These are phyloP conservation scores for Pardosa pseudoannulata DNA, from an alignment of 2,888 invertebrate genomes.

Conservation along the genomic window DNA sequence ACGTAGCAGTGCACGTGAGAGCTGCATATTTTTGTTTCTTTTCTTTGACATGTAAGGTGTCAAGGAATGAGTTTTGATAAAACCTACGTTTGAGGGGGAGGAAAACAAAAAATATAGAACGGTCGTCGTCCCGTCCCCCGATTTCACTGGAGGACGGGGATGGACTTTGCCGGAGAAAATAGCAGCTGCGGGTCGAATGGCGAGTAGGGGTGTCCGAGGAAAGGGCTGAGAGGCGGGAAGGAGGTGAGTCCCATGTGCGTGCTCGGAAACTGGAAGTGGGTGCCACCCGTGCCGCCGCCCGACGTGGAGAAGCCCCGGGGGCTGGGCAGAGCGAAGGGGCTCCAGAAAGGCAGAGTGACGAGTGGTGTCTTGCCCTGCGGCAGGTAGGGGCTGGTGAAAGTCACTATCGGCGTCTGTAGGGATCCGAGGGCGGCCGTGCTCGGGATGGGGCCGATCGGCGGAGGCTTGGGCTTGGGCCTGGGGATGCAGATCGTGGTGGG, in stretches of 20 bases:
- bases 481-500: conserved; percentile 34
- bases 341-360: conserved; percentile 73
- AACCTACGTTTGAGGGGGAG: neutral
- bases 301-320: conserved; percentile 69
- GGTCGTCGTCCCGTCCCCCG: no score
- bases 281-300: conserved; percentile 27
- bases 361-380: conserved; percentile 75
- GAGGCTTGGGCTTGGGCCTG: conserved; percentile 73
- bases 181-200: conserved; percentile 74
- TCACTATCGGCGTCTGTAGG: conserved; percentile 75
- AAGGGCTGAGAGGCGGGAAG: conserved; percentile 72
- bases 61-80: neutral
- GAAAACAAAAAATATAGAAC: no score
- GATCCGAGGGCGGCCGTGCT: conserved; percentile 63
- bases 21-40: no score
- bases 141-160: conserved; percentile 74
- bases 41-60: neutral
- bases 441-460: conserved; percentile 73
- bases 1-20: neutral
- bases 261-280: conserved; percentile 75
- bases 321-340: conserved; percentile 72
- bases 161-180: conserved; percentile 74
- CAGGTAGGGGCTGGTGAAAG: conserved; percentile 76
- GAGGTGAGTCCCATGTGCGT: conserved; percentile 70
- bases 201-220: conserved; percentile 72